A percentile compares a stretch with the other conserved stretches of the same genome.
Evolutionary conservation across 2,113 vertebrate genomes (phyloP).

Genomic region (Acrocephalus kingi): DNA sequence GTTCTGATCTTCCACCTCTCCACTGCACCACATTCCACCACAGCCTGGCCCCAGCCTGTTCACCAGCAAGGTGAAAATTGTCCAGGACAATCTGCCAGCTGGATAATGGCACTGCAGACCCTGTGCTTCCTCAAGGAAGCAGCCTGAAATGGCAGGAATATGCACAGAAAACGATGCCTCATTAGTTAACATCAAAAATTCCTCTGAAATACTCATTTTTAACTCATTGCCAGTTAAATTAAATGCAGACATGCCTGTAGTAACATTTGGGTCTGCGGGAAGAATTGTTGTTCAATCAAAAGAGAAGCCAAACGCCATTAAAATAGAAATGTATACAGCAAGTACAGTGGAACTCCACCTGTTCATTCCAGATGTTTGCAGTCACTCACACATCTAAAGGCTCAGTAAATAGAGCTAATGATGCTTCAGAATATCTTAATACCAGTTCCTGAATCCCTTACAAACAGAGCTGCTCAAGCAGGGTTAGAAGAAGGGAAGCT

Average conservation of each 20-base stretch:
- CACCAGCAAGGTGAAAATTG: neutral
- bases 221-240: slow-evolving; percentile 38
- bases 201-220: slow-evolving; percentile 34
- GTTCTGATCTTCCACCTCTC: neutral
- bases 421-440: slow-evolving; percentile 55
- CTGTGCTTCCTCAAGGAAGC: neutral
- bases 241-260: slow-evolving; percentile 14
- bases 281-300: slow-evolving; percentile 33
- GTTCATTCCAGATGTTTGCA: slow-evolving; percentile 69
- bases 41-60: neutral
- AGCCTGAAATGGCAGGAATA: neutral
- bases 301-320: slow-evolving; percentile 49
- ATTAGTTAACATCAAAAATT: slow-evolving; percentile 49
- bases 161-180: neutral
- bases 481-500: neutral
- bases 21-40: fast-evolving
- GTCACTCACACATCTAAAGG: slow-evolving; percentile 54
- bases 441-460: neutral
- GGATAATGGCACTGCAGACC: neutral
- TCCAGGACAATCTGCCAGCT: neutral
- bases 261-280: slow-evolving; percentile 31
- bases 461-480: neutral
- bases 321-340: neutral
- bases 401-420: slow-evolving; percentile 56
- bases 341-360: slow-evolving; percentile 51